Conservation (phyloP, 1,140 invertebrate species). For the Aphelenchoides avenae region DNA sequence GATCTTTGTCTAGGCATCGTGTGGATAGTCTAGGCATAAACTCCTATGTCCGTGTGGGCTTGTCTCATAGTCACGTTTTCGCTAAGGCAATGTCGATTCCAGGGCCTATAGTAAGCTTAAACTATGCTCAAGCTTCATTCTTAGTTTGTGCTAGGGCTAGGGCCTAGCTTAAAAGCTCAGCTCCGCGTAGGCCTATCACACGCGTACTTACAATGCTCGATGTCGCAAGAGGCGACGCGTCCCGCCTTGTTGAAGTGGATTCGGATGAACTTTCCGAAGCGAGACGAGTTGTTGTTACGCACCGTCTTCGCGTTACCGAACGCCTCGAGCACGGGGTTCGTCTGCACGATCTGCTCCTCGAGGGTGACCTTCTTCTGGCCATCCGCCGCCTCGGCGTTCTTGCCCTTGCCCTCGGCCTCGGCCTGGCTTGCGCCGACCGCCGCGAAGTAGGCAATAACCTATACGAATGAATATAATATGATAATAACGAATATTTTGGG, state of each 20-base stretch:
- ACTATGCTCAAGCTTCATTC: not conserved
- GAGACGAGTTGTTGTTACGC: constrained; percentile 98
- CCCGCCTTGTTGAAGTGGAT: constrained; percentile 98
- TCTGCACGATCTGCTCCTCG: constrained; percentile 97
- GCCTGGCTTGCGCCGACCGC: constrained; percentile 64
- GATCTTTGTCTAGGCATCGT: no score
- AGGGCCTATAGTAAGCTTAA: not conserved
- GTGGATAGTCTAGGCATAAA: no score
- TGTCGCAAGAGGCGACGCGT: constrained; percentile 99
- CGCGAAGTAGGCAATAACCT: constrained; percentile 68
- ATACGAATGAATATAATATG: no score
- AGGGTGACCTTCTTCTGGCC: constrained; percentile 58
- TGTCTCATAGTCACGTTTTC: no score
- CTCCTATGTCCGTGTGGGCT: no score
- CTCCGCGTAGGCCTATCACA: no score
- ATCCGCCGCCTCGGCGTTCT: constrained; percentile 5
- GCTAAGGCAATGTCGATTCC: not conserved
- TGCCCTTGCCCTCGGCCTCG: constrained; percentile 20
- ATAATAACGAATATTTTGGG: not conserved
- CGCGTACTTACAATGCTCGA: constrained; percentile 94
- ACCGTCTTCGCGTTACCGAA: constrained; percentile 99
- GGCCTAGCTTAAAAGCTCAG: constrained; percentile 44
- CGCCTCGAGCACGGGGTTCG: constrained; percentile 97
- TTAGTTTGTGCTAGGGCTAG: constrained; percentile 1
- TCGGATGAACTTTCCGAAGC: constrained; percentile 87